Base-by-base conservation (phyloP, 1,140 invertebrate genomes). In the Lepidostoma basale region DNA sequence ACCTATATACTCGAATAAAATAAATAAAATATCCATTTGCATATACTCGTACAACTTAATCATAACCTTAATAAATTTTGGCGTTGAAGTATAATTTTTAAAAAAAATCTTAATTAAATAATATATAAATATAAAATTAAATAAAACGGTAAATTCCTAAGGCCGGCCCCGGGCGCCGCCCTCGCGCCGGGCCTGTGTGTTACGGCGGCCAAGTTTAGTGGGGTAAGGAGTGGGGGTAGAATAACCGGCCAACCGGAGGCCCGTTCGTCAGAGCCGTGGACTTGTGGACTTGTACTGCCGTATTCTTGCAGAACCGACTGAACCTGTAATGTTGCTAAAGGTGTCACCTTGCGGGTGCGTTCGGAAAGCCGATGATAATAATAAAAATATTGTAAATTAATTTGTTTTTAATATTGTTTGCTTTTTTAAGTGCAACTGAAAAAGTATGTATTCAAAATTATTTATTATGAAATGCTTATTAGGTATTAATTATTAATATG, bases 321-420 rank as follows among this genome's bases (percentile, higher is more conserved):
- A 69, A 69, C 67, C 68, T 64, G 62, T 65, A 66, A 58, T 60
- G 20, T 52, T 23, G 54, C 54, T 23, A 60, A 64, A 33, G 56
- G 54, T 8, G 6, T 25, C 59, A 70, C 68, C 1, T 69, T 70
- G 8, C n/a, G 40, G 9, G 42, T 10, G 54, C 68, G 68, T 70
- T 40, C 8, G 18, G 5, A 45, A 45, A 4, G 5, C 10, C 14
- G 12, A 8, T 12, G 6, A 42, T 59, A 12, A 42, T 30, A 36
- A 5, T 30, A 20, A 30, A 30, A 59, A 6, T 10, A 52, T 12
- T n/a, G 40, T 42, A n/a, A n/a, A n/a, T n/a, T n/a, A n/a, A n/a
- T n/a, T n/a, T n/a, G n/a, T n/a, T n/a, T n/a, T n/a, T n/a, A n/a
- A n/a, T n/a, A n/a, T n/a, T n/a, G n/a, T n/a, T n/a, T n/a, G n/a